Base-by-base conservation (phyloP, 2,888 invertebrate species). In the Leptothorax acervorum region DNA sequence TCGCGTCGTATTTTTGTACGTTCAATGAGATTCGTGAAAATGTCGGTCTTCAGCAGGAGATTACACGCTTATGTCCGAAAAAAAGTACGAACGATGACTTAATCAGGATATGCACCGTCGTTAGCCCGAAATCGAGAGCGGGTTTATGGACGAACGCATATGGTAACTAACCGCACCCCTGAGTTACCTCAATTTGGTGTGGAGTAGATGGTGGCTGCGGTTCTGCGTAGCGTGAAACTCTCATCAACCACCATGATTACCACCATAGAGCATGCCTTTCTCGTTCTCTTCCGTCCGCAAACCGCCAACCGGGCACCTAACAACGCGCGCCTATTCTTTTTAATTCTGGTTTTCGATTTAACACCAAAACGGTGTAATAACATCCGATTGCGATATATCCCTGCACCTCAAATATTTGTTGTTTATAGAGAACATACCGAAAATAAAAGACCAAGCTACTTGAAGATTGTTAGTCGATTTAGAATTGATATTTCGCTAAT, bases 221-320 rank as follows among this genome's bases (percentile, higher is more conserved):
- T 90, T 91, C 89, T 85, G 87, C 89, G 92, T 91, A 89, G 89
- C 92, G 92, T 92, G 92, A 92, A 93, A 92, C 92, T 93, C 92
- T 92, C 93, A 93, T 93, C 93, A 93, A 93, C 92, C 90, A 92
- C 90, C 90, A 92, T 92, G 92, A 93, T 93, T 92, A 92, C 90
- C 82, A 84, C 84, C 86, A 87, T 88, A 88, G 82, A 87, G 85
- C 68, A 83, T 82, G 63, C 78, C 74, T 83, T 83, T 83, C 86
- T 73, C 74, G 66, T 62, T 75, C 82, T 71, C 62, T 63, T 83
- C 76, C 55, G 9, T 9, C 66, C 87, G 57, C 86, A 73, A 78
- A 85, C 63, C 79, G 62, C 85, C 11, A 15, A 48, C 31, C 35
- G 11, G 11, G 53, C 31, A 2, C 39, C 9, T 68, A 63, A 51